Conservation (phyloP, 2,797 vertebrate species). For the Natrix natrix region DNA sequence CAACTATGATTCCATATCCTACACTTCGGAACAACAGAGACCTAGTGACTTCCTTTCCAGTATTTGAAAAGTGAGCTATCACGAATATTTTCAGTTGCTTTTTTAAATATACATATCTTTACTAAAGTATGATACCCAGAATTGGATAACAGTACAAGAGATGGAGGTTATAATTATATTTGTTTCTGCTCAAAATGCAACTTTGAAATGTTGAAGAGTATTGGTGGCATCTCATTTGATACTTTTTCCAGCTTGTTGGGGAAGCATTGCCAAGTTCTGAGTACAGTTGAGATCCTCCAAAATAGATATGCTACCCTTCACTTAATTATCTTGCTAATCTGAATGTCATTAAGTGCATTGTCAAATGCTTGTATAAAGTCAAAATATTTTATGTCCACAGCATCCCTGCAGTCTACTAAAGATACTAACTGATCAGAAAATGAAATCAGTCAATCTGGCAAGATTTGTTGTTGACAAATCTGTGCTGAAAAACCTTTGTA, state of each 20-base stretch:
- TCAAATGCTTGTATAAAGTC: not conserved
- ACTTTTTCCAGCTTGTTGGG: not conserved
- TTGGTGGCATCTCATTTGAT: not conserved
- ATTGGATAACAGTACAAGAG: not conserved
- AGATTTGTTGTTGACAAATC: not conserved
- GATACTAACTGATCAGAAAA: not conserved
- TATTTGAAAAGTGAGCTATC: not conserved
- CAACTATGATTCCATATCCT: not conserved
- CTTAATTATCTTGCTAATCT: not conserved
- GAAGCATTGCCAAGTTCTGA: not conserved
- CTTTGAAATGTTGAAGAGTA: not conserved
- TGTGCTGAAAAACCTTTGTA: not conserved
- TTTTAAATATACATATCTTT: not conserved
- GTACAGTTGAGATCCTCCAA: not conserved
- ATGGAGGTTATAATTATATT: not conserved
- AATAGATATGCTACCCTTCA: not conserved
- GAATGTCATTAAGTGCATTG: not conserved
- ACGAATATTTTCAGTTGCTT: not conserved
- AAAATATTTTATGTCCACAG: not conserved
- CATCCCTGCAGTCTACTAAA: not conserved
- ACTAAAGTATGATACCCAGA: not conserved
- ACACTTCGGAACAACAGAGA: not conserved
- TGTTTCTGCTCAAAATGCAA: not conserved
- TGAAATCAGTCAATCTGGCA: not conserved
- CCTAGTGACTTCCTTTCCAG: not conserved